Conservation (phyloP, 2,888 invertebrate genomes). For the Synanthedon tipuliformis region DNA sequence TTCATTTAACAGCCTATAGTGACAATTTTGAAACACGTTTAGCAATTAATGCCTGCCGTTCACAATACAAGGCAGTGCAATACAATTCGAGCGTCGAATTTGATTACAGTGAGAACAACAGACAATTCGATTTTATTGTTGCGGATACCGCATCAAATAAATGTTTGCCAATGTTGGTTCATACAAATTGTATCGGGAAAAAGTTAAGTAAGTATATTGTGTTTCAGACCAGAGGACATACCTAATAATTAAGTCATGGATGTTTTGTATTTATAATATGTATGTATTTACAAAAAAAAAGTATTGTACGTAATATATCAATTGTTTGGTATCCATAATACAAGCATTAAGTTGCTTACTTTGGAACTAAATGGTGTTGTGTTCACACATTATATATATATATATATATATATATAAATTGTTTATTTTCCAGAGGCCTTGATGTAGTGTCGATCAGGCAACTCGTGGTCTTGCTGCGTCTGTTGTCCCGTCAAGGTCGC, state of each 20-base stretch:
- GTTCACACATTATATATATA: too few species aligned
- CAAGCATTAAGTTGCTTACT: too few species aligned
- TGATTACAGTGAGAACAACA: slow-evolving; percentile 12
- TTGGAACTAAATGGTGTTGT: too few species aligned
- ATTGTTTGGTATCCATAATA: too few species aligned
- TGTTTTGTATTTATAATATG: too few species aligned
- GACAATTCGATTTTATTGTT: slow-evolving; percentile 13
- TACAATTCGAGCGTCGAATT: slow-evolving; percentile 10
- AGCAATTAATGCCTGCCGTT: neutral
- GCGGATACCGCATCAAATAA: slow-evolving; percentile 5
- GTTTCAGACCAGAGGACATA: too few species aligned
- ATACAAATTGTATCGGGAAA: too few species aligned
- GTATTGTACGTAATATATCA: too few species aligned
- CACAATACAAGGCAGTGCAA: neutral
- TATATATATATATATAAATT: neutral
- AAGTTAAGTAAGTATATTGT: too few species aligned
- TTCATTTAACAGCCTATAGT: slow-evolving; percentile 10
- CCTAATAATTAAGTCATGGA: too few species aligned
- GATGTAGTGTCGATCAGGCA: slow-evolving; percentile 81
- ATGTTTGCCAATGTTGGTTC: neutral
- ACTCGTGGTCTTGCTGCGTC: slow-evolving; percentile 75
- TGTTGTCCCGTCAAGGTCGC: slow-evolving; percentile 77
- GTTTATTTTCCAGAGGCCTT: slow-evolving; percentile 68
- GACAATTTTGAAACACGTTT: slow-evolving; percentile 9
- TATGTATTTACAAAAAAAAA: too few species aligned